Base-by-base conservation (phyloP, 2,113 vertebrate species). In the Cettia cetti region DNA sequence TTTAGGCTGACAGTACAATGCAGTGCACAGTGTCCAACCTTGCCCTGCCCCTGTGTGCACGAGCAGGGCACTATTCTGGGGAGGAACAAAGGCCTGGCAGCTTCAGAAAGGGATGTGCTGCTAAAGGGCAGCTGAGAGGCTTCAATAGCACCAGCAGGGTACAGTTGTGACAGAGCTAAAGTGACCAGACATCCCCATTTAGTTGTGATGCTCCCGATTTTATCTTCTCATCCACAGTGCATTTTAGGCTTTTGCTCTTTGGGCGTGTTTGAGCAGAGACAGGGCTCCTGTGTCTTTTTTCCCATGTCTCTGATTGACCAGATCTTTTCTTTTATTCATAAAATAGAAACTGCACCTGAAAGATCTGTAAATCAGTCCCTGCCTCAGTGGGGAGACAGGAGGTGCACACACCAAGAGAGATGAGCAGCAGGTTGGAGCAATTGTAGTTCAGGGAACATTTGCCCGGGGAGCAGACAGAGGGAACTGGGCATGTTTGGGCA, bases 1-100 rank as follows among this genome's bases (percentile, higher is more conserved):
- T 97, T 97, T 97, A 98, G 95, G 39, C 79, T 80, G 74, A 92
- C 95, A 93, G 92, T 74, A 96, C 97, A 97, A 97, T 95, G 95
- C 61, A 65, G 79, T 56, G 27, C 44, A 12, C 93, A 19, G 94
- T 90, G 92, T 95, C 96, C 93, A 94, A 50, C 50, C 91, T 96
- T 93, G 85, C 91, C 82, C 89, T 87, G 96, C 91, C 92, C 91
- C 82, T 39, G 66, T 74, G 83, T 92, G 89, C 90, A 71, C 15
- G 69, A 66, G 92, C 75, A 65, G 82, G 74, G 86, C 95, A 94
- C 94, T 96, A 84, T 96, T 97, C 96, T 96, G 10, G 8, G 90
- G 72, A 68, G 82, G 82, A 96, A 97, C 80, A 95, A 96, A 97
- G 93, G 63, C 33, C 77, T 93, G 95, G 94, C 95, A 79, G 86